A percentile compares a stretch with the other conserved stretches of the same genome.
phyloP scores from a whole-genome alignment of 2,888 invertebrate species.

The Amphimallon solstitiale region DNA sequence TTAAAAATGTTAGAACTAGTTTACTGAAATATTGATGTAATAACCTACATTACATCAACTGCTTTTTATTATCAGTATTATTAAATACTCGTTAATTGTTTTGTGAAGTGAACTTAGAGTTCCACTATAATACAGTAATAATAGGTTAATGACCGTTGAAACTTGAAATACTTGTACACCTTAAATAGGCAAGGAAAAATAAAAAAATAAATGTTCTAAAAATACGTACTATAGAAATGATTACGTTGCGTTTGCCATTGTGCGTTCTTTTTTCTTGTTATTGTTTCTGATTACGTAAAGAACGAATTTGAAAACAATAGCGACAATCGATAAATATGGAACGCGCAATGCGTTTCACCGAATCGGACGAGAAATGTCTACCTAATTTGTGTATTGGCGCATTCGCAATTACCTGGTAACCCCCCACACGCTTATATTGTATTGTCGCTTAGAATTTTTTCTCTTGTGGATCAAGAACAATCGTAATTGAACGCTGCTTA shows the following conservation, averaged over 20 bases:
- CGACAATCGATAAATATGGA: conserved; percentile 1
- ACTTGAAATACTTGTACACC: too few relatives aligned
- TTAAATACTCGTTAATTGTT: too few relatives aligned
- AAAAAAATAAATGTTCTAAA: too few relatives aligned
- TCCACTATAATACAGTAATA: too few relatives aligned
- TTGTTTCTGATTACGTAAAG: conserved; percentile 1
- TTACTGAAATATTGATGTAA: too few relatives aligned
- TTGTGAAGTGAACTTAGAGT: too few relatives aligned
- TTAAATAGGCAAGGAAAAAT: too few relatives aligned
- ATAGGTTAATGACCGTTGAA: too few relatives aligned
- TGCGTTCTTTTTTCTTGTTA: background rate
- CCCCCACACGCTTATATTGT: background rate
- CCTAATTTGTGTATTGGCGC: background rate
- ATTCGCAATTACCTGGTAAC: background rate
- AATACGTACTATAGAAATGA: too few relatives aligned
- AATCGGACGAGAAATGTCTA: conserved; percentile 14
- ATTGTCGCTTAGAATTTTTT: background rate
- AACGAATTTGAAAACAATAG: conserved; percentile 6
- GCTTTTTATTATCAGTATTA: background rate
- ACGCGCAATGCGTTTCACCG: conserved; percentile 1
- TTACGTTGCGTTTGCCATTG: too few relatives aligned
- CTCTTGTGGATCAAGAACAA: background rate
- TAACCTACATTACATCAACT: background rate
- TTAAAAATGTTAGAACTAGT: too few relatives aligned
- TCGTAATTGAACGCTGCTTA: conserved; percentile 3